Conservation (phyloP, 2,797 vertebrate species). For the Tiaroga cobitis region DNA sequence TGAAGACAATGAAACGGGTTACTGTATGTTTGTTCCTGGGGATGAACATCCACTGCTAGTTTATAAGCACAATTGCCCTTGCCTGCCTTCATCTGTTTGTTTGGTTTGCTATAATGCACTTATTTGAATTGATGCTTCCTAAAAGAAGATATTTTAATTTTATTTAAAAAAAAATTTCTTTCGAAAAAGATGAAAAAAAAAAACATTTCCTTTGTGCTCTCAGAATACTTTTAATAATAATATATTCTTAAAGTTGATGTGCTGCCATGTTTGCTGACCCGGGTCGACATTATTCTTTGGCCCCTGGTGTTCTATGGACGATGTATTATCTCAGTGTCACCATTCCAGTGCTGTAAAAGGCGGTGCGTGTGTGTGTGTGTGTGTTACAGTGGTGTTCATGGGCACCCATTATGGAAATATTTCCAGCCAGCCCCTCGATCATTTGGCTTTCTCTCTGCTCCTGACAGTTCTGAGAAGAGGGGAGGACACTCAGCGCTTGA, state of each 20-base stretch:
- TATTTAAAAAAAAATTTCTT: neutral
- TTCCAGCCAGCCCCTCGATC: conserved; percentile 68
- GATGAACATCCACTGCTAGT: neutral
- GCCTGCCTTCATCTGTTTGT: conserved; percentile 6
- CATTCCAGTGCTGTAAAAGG: conserved; percentile 24
- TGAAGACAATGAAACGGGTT: conserved; percentile 53
- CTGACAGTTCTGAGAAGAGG: conserved; percentile 72
- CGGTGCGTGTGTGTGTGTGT: conserved; percentile 29
- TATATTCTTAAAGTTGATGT: conserved; percentile 3
- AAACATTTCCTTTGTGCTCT: neutral
- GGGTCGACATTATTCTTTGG: conserved; percentile 18
- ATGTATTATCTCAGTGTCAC: conserved; percentile 38
- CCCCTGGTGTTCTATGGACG: conserved; percentile 16
- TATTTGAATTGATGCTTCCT: conserved; percentile 13
- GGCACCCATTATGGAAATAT: conserved; percentile 57
- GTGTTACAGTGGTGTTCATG: conserved; percentile 41
- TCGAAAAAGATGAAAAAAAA: neutral
- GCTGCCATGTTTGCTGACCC: conserved; percentile 27
- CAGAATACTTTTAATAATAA: neutral
- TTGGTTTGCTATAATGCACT: neutral
- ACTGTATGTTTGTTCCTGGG: conserved; percentile 54
- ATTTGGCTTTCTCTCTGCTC: conserved; percentile 64
- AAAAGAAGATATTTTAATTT: conserved; percentile 3
- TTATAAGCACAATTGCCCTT: conserved; percentile 15
- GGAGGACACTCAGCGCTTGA: conserved; percentile 73